phyloP scores from a whole-genome alignment of 2,797 vertebrate genomes.

The Sphaeramia orbicularis region DNA sequence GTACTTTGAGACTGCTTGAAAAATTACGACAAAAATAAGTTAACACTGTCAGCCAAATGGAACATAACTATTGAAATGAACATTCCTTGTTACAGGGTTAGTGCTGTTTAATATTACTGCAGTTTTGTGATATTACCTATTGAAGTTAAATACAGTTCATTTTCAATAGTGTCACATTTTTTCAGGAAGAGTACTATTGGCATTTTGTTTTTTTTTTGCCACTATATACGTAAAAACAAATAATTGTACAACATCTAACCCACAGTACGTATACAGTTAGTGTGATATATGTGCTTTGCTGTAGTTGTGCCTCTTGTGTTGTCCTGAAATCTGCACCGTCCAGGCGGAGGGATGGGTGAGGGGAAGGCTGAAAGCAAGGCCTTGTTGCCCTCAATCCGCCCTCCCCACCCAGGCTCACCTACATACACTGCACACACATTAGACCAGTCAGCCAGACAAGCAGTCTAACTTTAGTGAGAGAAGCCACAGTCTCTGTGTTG shows the following conservation, averaged over 20 bases:
- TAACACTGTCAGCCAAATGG: not conserved
- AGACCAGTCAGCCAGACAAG: constrained; percentile 37
- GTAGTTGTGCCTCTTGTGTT: constrained; percentile 32
- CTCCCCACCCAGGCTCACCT: constrained; percentile 53
- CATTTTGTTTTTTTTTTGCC: no score
- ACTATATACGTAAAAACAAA: no score
- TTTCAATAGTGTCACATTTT: not conserved
- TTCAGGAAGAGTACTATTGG: no score
- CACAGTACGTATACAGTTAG: not conserved
- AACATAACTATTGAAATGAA: not conserved
- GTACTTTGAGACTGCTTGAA: constrained; percentile 10
- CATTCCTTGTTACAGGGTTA: not conserved
- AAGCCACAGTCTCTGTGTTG: constrained; percentile 59
- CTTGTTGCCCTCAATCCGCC: constrained; percentile 71
- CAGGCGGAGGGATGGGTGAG: constrained; percentile 30
- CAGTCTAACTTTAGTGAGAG: constrained; percentile 64
- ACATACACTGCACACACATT: constrained; percentile 29
- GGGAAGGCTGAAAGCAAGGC: constrained; percentile 70
- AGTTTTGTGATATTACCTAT: no score
- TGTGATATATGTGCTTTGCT: not conserved
- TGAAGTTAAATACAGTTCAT: no score
- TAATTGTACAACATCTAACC: no score
- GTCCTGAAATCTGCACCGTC: constrained; percentile 25
- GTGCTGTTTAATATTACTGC: no score
- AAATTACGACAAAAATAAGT: not conserved